Conservation (phyloP, 2,797 vertebrate species). For the Presbytis comata region DNA sequence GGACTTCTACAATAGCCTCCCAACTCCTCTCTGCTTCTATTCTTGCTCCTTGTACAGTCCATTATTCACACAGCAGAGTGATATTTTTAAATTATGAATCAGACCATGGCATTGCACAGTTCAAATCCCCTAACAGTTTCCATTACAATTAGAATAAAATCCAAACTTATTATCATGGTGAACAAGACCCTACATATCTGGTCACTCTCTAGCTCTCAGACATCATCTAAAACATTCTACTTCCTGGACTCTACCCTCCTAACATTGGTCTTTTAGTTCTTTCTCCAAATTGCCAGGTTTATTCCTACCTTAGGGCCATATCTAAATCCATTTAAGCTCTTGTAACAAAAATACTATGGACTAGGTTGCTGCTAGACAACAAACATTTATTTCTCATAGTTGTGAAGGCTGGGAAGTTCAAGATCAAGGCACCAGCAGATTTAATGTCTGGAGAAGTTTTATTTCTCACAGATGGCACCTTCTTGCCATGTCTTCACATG, state of each 20-base stretch:
- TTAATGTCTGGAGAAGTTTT: not conserved
- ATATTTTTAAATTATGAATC: not conserved
- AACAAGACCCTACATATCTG: not conserved
- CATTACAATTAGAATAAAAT: not conserved
- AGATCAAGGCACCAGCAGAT: not conserved
- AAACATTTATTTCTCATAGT: not conserved
- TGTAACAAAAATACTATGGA: not conserved
- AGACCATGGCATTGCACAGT: not conserved
- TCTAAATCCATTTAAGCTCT: not conserved
- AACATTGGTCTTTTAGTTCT: not conserved
- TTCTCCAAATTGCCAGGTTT: not conserved
- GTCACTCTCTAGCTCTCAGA: not conserved
- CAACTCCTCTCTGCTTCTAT: not conserved
- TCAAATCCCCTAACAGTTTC: not conserved
- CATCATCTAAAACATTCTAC: not conserved
- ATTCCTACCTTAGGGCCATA: not conserved
- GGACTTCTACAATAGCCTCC: too few relatives aligned
- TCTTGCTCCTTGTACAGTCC: not conserved
- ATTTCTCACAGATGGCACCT: not conserved
- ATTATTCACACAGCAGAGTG: not conserved
- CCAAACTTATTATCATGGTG: not conserved
- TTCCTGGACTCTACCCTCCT: not conserved
- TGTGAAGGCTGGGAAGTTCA: not conserved
- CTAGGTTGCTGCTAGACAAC: not conserved
- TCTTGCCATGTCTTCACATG: too few relatives aligned